Base-by-base conservation (phyloP, 2,888 invertebrate species). In the Drosophila austrosaltans region DNA sequence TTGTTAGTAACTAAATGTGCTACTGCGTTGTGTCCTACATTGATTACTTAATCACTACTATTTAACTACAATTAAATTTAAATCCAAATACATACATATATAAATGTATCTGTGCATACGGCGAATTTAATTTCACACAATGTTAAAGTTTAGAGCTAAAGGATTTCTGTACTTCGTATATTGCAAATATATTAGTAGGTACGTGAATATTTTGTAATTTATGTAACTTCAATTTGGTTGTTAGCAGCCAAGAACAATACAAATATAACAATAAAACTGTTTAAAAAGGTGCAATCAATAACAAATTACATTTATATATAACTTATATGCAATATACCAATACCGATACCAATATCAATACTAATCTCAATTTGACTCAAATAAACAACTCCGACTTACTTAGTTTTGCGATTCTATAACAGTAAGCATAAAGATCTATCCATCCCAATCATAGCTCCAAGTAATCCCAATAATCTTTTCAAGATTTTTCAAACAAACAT, bases 231-330 rank as follows among this genome's bases (percentile, higher is more conserved):
- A 42, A 63, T 44, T 48, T 66, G 39, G 57, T 61, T 63, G 54
- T 60, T 48, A 60, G 20, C 20, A 57, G 53, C 10, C 59, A 59
- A 22, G 32, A 60, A 53, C 57, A 62, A 36, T 62, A 40, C 63
- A 57, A 62, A 36, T 53, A 40, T 59, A 57, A 32, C 30, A 53
- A 39, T 59, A 63, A 64, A 61, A 60, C 53, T 39, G 28, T 59
- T 54, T 61, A 32, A 42, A 63, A 68, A 16, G 32, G 69, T 66
- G 66, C 69, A 69, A 69, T 66, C 57, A 66, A 66, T 66, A 57
- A 66, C 40, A 40, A 59, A 59, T 42, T 42, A 59, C 42, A 59
- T 28, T 36, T 57, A 57, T 32, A 59, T 42, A 39, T 28, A 28
- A n/a, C 25, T 42, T 42, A 39, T 36, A 36, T 57, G 60, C 25